phyloP scores from a whole-genome alignment of 2,113 vertebrate genomes.

The Pristiophorus japonicus region DNA sequence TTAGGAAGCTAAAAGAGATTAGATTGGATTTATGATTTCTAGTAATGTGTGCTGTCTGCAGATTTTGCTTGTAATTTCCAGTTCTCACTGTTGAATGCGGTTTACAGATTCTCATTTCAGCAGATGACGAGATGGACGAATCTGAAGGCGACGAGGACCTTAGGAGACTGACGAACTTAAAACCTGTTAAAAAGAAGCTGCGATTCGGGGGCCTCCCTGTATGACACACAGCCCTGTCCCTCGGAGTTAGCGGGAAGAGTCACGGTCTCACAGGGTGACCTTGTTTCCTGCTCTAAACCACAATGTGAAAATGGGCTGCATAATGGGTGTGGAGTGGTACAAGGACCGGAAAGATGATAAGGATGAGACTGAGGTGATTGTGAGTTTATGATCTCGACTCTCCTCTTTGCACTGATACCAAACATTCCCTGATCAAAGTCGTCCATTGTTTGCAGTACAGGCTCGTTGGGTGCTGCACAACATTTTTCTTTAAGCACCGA shows the following conservation, averaged over 20 bases:
- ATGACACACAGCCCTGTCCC: conserved; percentile 55
- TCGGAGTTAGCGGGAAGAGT: background rate
- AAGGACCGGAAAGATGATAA: background rate
- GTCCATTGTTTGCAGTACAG: background rate
- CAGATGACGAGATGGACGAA: conserved; percentile 96
- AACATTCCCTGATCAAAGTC: conserved; percentile 6
- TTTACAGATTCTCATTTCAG: conserved; percentile 86
- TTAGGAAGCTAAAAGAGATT: background rate
- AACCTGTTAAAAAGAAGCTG: conserved; percentile 86
- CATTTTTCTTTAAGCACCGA: background rate
- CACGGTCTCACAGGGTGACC: background rate
- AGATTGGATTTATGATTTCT: background rate
- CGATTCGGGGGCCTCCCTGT: conserved; percentile 88
- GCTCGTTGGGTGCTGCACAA: background rate
- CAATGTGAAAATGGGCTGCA: conserved; percentile 6
- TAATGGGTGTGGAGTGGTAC: background rate
- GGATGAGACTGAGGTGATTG: background rate
- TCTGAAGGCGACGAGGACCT: conserved; percentile 81
- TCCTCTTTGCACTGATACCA: conserved; percentile 18
- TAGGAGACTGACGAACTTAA: conserved; percentile 73
- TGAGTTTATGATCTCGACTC: background rate
- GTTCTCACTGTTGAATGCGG: background rate
- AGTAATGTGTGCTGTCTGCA: background rate
- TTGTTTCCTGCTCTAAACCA: background rate
- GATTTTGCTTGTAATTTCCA: background rate